Conservation (phyloP, 92 coral and sea anemone species). For the Porites cylindrica region DNA sequence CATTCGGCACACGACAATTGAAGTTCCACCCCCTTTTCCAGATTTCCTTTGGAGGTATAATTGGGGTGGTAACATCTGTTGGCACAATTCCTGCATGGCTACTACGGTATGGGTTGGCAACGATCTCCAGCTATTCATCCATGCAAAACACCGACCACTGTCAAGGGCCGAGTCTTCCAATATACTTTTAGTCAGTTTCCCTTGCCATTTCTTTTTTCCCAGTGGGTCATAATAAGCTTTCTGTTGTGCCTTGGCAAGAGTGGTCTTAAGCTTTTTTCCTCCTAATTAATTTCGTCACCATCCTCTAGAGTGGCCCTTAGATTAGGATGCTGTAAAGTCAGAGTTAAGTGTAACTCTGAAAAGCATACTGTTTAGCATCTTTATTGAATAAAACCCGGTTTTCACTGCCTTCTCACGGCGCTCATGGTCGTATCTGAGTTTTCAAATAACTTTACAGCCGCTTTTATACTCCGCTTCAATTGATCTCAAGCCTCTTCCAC, state of each 20-base stretch:
- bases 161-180: too few relatives aligned
- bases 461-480: too few relatives aligned
- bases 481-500: too few relatives aligned
- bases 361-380: conserved; percentile 12
- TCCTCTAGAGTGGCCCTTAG: background rate
- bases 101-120: background rate
- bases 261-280: conserved; percentile 8
- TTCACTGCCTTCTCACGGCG: too few relatives aligned
- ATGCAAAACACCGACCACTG: background rate
- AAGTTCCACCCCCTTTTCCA: too few relatives aligned
- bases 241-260: conserved; percentile 17
- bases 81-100: background rate
- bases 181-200: too few relatives aligned
- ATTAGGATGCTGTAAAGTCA: background rate
- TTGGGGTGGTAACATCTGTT: too few relatives aligned
- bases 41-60: too few relatives aligned
- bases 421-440: too few relatives aligned
- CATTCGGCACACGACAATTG: conserved; percentile 1
- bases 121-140: background rate
- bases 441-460: too few relatives aligned
- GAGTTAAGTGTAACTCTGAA: background rate
- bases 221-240: background rate
- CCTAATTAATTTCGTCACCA: background rate
- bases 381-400: background rate
- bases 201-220: too few relatives aligned